Conservation (phyloP, 2,113 vertebrate genomes). For the Ctenomys sociabilis region DNA sequence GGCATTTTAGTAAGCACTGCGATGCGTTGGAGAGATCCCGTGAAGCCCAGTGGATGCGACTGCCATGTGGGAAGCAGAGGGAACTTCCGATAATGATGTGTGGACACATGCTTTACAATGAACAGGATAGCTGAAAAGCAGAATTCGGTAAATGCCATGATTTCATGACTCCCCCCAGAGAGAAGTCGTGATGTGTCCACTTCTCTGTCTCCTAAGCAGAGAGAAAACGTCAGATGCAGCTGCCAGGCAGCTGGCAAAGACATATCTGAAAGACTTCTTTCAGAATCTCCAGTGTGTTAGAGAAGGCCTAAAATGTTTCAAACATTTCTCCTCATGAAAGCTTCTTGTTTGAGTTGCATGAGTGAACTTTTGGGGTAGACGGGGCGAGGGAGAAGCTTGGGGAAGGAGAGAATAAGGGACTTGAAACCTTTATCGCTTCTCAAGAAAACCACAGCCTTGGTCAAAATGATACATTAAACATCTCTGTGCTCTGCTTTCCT, state of each 20-base stretch:
- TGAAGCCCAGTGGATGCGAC: neutral
- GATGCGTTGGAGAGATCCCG: neutral
- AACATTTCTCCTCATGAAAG: neutral
- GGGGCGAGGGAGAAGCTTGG: neutral
- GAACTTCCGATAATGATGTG: neutral
- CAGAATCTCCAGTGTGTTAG: neutral
- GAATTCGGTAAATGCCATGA: neutral
- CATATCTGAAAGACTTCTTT: slow-evolving; percentile 7
- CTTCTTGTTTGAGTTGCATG: neutral
- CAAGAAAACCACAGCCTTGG: slow-evolving; percentile 69
- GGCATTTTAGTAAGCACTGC: neutral
- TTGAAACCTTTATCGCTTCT: neutral
- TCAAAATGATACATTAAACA: slow-evolving; percentile 13
- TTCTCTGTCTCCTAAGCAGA: neutral
- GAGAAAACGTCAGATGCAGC: neutral
- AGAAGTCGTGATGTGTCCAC: neutral
- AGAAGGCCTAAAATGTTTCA: neutral
- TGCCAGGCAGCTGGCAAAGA: neutral
- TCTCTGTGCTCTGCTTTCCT: slow-evolving; percentile 75
- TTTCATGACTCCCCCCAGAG: neutral
- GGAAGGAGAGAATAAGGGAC: neutral
- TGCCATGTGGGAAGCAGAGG: neutral
- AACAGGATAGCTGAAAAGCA: neutral
- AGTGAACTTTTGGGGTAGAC: neutral
- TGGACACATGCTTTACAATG: neutral